These are phyloP conservation scores for Fopius arisanus DNA, from an alignment of 1,140 invertebrate genomes.

Conservation along the genomic window DNA sequence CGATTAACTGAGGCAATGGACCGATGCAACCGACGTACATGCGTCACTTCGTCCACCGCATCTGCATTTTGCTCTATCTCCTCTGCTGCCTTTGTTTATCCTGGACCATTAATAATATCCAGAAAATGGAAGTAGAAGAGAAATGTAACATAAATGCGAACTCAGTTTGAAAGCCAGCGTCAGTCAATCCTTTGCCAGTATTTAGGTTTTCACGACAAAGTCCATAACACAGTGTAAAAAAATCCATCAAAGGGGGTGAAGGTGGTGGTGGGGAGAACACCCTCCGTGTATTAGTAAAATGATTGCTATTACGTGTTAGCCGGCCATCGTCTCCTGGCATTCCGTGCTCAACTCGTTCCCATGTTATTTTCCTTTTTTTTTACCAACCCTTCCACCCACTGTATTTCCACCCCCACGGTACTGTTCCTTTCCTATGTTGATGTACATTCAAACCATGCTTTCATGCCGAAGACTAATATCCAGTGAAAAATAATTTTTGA, in stretches of 20 bases:
- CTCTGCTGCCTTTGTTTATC: not conserved
- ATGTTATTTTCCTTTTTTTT: constrained; percentile 11
- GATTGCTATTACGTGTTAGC: constrained; percentile 8
- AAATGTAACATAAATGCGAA: not conserved
- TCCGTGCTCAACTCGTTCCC: constrained; percentile 2
- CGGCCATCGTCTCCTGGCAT: constrained; percentile 9
- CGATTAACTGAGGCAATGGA: constrained; percentile 21
- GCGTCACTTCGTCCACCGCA: not conserved
- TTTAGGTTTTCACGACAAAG: not conserved
- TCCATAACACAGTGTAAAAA: not conserved
- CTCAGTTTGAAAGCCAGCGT: not conserved
- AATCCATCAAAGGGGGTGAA: not conserved
- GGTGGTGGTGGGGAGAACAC: not conserved
- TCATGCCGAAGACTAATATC: not conserved
- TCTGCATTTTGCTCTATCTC: not conserved
- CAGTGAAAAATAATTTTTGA: too few relatives aligned
- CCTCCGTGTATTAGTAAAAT: not conserved
- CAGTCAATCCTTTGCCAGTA: not conserved
- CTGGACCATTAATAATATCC: not conserved
- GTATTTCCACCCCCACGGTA: not conserved
- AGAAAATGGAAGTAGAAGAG: not conserved
- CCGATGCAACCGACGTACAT: not conserved
- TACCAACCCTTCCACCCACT: not conserved
- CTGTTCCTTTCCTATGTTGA: not conserved
- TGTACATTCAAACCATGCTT: not conserved